Evolutionary conservation across 2,888 invertebrate genomes (phyloP), one percentile per base, ranked within the genome.

Genomic region (Hemicrepidius hirtus): DNA sequence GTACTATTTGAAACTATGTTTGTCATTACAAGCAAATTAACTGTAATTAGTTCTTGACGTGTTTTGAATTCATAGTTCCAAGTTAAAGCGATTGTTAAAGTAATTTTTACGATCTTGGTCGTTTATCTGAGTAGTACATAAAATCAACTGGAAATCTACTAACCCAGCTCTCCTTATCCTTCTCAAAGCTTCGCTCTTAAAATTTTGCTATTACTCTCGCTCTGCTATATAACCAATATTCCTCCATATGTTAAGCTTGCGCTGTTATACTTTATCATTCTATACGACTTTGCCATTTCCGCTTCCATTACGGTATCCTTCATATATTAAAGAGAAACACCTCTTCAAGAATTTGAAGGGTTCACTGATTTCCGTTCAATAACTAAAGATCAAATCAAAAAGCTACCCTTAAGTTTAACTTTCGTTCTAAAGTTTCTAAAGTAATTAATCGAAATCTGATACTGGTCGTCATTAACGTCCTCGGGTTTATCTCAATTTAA

Each of bases 401-500:
- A 46, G 13, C 46, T 20, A 46, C 46, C 16, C 13, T 10, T 9
- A 18, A 10, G 16, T 46, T 24, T 28, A 4, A 28, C 49, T 28
- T 3, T 53, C 49, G 7, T 53, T 7, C 53, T 13, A n/a, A 16
- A 46, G 46, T 18, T 46, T 16, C 16, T n/a, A 53, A 37, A 37
- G 37, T 57, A 57, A 57, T 57, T 57, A 57, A 57, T 57, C 20
- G 57, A 20, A 57, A 57, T 37, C 57, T 13, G 37, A 57, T 57
- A 57, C 37, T 57, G 37, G 37, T 28, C 37, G 13, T 37, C 57
- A 57, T 57, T 57, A 57, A 57, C 57, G 18, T 10, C n/a, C n/a
- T n/a, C 37, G 18, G 6, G 20, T 32, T 18, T n/a, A 18, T 55
- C 55, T 32, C 55, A 35, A 35, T 35, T 55, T 28, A 35, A 37